A percentile compares a stretch with the other conserved stretches of the same genome.
Conservation (phyloP, 37 sponge, comb jelly and placozoan species). For the Haliclona indistincta region DNA sequence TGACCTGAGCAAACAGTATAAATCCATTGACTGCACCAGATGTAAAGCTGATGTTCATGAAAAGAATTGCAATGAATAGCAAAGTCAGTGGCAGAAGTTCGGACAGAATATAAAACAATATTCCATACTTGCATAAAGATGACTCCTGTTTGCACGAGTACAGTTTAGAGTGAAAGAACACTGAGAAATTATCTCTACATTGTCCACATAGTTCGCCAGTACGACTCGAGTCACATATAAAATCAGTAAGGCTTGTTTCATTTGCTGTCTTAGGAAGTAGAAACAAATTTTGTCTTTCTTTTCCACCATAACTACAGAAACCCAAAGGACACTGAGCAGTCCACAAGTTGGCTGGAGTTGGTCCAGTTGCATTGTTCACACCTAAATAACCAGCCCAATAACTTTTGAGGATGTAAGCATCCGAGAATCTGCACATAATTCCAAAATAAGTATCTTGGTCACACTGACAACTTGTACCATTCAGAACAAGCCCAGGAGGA, state of each 20-base stretch:
- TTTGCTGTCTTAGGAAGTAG: background rate
- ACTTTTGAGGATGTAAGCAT: background rate
- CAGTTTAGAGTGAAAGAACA: constrained; percentile 34
- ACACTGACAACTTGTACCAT: background rate
- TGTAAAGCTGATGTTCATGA: constrained; percentile 48
- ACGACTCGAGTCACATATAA: constrained; percentile 22
- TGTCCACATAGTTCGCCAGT: constrained; percentile 38
- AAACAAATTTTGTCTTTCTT: background rate
- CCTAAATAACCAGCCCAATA: constrained; percentile 2
- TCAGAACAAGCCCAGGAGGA: constrained; percentile 9
- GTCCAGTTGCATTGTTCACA: too few species aligned
- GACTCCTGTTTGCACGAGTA: constrained; percentile 7
- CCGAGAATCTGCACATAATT: background rate
- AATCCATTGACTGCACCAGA: constrained; percentile 38
- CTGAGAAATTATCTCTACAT: constrained; percentile 13
- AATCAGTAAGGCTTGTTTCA: background rate
- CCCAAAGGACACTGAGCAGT: constrained; percentile 26
- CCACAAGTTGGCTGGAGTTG: too few species aligned
- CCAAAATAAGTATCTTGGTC: background rate
- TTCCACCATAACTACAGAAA: constrained; percentile 1
- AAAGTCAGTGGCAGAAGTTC: constrained; percentile 49
- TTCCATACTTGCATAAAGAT: constrained; percentile 13
- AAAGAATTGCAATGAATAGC: constrained; percentile 10
- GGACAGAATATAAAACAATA: constrained; percentile 34
- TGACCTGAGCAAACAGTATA: constrained; percentile 42